Percentiles rank a stretch among this genome's conserved stretches.
These are phyloP conservation scores for Nycticorax nycticorax DNA, from an alignment of 2,113 vertebrate genomes.

Conservation along the genomic window DNA sequence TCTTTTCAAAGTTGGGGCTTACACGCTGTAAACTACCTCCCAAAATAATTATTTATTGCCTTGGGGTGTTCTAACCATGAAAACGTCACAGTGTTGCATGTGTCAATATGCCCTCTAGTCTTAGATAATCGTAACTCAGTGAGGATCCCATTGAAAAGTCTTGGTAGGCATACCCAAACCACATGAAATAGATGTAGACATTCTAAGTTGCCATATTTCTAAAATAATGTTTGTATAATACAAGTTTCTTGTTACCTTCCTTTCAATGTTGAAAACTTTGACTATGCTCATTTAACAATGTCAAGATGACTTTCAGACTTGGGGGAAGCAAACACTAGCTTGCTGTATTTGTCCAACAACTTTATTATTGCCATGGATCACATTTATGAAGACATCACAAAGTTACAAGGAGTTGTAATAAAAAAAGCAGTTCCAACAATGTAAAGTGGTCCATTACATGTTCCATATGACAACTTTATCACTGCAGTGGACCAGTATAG, in stretches of 20 bases:
- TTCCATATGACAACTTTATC: conserved; percentile 34
- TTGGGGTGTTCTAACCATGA: not conserved
- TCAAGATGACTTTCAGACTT: conserved; percentile 4
- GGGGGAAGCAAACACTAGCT: not conserved
- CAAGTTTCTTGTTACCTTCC: not conserved
- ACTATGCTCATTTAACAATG: not conserved
- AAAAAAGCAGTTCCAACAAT: conserved; percentile 8
- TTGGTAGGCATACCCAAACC: not conserved
- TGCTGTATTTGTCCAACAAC: not conserved
- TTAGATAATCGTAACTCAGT: not conserved
- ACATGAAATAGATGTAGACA: not conserved
- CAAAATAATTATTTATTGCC: not conserved
- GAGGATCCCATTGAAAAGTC: not conserved
- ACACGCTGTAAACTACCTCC: not conserved
- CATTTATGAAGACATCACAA: conserved; percentile 17
- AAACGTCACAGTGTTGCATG: not conserved
- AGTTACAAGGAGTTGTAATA: conserved; percentile 17
- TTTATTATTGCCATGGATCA: conserved; percentile 44
- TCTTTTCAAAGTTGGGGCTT: not conserved
- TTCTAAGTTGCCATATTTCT: not conserved
- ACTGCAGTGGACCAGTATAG: not conserved
- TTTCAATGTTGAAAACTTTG: not conserved
- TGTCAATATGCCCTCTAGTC: not conserved
- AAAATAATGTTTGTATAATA: not conserved
- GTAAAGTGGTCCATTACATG: not conserved